These are phyloP conservation scores for Oenanthe melanoleuca DNA, from an alignment of 2,113 vertebrate species.

Conservation along the genomic window DNA sequence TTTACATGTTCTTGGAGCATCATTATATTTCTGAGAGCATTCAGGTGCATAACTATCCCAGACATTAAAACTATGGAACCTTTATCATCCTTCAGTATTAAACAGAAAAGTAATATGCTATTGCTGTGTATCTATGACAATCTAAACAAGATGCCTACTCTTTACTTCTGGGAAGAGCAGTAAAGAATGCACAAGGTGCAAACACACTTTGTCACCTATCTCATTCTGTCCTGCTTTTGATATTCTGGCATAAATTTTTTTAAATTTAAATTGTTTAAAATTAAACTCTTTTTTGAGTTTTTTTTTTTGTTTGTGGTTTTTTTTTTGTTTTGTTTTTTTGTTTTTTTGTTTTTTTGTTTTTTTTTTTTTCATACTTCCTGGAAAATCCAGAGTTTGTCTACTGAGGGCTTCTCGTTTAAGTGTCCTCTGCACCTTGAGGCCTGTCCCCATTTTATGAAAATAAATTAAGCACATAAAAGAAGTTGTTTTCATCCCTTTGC, in stretches of 20 bases:
- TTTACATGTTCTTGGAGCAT: not conserved
- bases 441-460: not conserved
- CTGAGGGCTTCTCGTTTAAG: not conserved
- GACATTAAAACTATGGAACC: not conserved
- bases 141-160: not conserved
- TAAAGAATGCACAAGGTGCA: rapidly evolving
- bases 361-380: not conserved
- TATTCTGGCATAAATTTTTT: not conserved
- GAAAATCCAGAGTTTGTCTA: not conserved
- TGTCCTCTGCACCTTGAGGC: not conserved
- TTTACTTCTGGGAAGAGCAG: not conserved
- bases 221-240: not conserved
- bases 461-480: not conserved
- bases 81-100: not conserved
- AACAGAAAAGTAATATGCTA: not conserved
- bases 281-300: not conserved
- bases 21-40: not conserved
- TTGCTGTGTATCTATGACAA: not conserved
- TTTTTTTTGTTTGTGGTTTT: not conserved
- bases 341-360: not conserved
- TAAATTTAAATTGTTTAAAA: not conserved
- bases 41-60: not conserved
- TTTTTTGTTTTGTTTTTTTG: not conserved
- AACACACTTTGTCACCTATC: not conserved
- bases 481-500: not conserved